A percentile compares a stretch with the other conserved stretches of the same genome.
These are phyloP conservation scores for Lasioglossum oenotherae DNA, from an alignment of 2,888 invertebrate species.

Conservation along the genomic window DNA sequence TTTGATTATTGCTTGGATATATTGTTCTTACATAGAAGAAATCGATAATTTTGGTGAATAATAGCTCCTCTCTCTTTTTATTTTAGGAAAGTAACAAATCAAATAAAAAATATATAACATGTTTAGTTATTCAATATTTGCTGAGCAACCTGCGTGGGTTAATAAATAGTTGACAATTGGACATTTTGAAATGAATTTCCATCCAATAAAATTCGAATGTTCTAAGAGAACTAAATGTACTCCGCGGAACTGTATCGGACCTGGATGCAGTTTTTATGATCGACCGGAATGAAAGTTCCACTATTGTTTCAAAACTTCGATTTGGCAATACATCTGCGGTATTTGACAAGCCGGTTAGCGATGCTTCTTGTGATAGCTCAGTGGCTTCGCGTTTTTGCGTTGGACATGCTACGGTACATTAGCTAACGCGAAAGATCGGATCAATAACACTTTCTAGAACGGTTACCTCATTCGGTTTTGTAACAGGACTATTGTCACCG, in stretches of 20 bases:
- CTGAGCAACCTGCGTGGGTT: background rate
- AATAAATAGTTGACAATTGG: background rate
- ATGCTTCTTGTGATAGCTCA: conserved; percentile 49
- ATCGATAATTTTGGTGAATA: background rate
- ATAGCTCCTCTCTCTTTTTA: background rate
- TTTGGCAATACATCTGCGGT: conserved; percentile 11
- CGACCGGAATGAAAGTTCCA: background rate
- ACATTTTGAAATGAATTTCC: background rate
- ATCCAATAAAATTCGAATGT: background rate
- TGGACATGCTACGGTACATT: conserved; percentile 32
- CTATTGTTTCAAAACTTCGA: conserved; percentile 9
- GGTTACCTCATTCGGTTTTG: conserved; percentile 51
- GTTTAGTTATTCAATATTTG: background rate
- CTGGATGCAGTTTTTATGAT: background rate
- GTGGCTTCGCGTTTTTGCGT: conserved; percentile 53
- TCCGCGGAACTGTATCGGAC: background rate
- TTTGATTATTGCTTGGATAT: background rate
- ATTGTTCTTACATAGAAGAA: too few relatives aligned
- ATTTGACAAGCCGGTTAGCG: conserved; percentile 4
- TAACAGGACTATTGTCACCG: conserved; percentile 25
- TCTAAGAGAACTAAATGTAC: background rate
- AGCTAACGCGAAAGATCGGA: conserved; percentile 56
- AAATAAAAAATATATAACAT: background rate
- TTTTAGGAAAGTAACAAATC: background rate
- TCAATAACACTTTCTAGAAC: conserved; percentile 59